Evolutionary conservation across 2,797 vertebrate genomes (phyloP).

Genomic region (Sebastes oblongus): DNA sequence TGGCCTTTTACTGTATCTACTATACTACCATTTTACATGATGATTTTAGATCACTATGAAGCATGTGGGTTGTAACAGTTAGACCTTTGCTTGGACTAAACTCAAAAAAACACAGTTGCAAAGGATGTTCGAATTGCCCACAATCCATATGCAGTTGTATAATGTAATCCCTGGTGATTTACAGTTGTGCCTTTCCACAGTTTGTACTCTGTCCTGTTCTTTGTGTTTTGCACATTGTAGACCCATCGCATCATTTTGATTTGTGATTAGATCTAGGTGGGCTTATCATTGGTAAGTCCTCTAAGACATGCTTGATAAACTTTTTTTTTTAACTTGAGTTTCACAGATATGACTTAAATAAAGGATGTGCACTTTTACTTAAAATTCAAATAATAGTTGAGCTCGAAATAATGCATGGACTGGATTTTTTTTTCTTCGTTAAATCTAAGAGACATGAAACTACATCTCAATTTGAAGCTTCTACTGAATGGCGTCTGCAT

Average conservation of each 20-base stretch:
- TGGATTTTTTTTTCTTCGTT: background rate
- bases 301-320: background rate
- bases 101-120: background rate
- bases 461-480: background rate
- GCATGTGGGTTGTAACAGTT: background rate
- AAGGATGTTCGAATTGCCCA: background rate
- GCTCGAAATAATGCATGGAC: background rate
- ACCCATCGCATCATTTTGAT: background rate
- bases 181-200: background rate
- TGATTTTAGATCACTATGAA: background rate
- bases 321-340: fast-evolving
- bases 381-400: background rate
- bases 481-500: background rate
- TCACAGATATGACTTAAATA: background rate
- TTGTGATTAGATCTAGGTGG: background rate
- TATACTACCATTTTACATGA: background rate
- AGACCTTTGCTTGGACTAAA: background rate
- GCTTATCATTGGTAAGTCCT: too few relatives aligned
- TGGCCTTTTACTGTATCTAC: too few relatives aligned
- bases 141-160: background rate
- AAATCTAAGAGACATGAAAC: background rate
- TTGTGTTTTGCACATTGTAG: background rate
- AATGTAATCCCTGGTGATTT: background rate
- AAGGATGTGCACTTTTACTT: background rate
- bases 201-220: background rate